Evolutionary conservation across 2,113 vertebrate species (phyloP).

Genomic region (Bostrychus sinensis): DNA sequence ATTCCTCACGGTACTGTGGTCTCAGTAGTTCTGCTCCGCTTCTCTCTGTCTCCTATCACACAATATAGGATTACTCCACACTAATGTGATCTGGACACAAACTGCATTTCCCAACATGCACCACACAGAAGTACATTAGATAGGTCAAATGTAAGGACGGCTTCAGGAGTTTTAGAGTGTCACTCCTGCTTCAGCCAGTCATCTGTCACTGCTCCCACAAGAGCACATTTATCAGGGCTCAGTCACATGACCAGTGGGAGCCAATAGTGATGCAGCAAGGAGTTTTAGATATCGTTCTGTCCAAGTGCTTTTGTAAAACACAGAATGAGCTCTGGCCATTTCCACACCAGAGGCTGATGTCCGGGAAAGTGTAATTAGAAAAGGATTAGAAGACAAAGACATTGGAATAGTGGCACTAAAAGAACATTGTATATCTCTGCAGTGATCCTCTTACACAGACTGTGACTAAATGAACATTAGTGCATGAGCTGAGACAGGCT

Average conservation of each 20-base stretch:
- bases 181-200: constrained; percentile 6
- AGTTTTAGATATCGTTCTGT: constrained; percentile 11
- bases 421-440: constrained; percentile 30
- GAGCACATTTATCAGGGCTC: too few species aligned
- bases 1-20: too few species aligned
- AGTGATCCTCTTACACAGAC: constrained; percentile 20
- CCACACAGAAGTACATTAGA: background rate
- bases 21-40: too few species aligned
- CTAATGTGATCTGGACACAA: constrained; percentile 1
- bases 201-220: constrained; percentile 25
- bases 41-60: background rate
- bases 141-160: constrained; percentile 1
- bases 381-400: constrained; percentile 13
- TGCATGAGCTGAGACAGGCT: constrained; percentile 29
- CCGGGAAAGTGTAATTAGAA: constrained; percentile 29
- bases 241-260: constrained; percentile 14
- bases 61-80: background rate
- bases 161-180: background rate
- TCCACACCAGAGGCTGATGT: constrained; percentile 17
- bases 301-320: constrained; percentile 5
- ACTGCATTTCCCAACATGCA: constrained; percentile 10
- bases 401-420: constrained; percentile 20
- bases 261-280: constrained; percentile 19
- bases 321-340: constrained; percentile 18
- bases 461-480: constrained; percentile 23